A percentile compares a stretch with the other conserved stretches of the same genome.
Conservation (phyloP, 2,888 invertebrate species). For the Abrostola triplasia region DNA sequence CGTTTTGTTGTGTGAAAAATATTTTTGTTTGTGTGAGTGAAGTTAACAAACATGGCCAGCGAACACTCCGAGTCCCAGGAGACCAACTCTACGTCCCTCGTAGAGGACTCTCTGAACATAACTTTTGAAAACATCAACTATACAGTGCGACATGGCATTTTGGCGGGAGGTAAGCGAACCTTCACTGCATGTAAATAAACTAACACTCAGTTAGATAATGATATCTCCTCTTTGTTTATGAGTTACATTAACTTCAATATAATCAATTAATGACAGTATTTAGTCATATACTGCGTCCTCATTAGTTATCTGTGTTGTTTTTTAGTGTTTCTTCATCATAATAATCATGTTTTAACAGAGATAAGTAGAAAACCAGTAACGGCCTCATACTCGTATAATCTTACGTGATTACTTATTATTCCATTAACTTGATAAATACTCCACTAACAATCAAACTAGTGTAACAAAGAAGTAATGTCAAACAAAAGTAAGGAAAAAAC, state of each 20-base stretch:
- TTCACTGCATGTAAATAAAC: constrained; percentile 28
- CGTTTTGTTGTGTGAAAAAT: constrained; percentile 57
- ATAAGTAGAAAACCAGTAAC: constrained; percentile 1
- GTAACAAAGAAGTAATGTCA: not conserved
- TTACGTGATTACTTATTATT: not conserved
- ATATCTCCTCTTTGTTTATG: constrained; percentile 5
- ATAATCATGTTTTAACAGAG: not conserved
- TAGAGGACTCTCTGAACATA: constrained; percentile 88
- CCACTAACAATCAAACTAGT: not conserved
- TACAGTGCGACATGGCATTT: constrained; percentile 89
- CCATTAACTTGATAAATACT: not conserved
- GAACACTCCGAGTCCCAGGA: constrained; percentile 80
- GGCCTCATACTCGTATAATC: not conserved
- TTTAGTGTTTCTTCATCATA: not conserved
- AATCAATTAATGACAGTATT: constrained; percentile 2
- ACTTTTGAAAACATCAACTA: constrained; percentile 91
- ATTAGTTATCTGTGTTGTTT: constrained; percentile 6
- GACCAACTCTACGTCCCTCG: constrained; percentile 76
- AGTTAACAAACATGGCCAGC: constrained; percentile 73
- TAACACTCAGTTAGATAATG: constrained; percentile 29
- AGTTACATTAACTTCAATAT: not conserved
- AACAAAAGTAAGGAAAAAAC: constrained; percentile 1
- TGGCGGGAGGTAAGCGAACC: constrained; percentile 85
- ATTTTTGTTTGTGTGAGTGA: constrained; percentile 64
- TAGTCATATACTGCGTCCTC: not conserved